phyloP scores from a whole-genome alignment of 2,888 invertebrate species.

The Panorpa germanica region DNA sequence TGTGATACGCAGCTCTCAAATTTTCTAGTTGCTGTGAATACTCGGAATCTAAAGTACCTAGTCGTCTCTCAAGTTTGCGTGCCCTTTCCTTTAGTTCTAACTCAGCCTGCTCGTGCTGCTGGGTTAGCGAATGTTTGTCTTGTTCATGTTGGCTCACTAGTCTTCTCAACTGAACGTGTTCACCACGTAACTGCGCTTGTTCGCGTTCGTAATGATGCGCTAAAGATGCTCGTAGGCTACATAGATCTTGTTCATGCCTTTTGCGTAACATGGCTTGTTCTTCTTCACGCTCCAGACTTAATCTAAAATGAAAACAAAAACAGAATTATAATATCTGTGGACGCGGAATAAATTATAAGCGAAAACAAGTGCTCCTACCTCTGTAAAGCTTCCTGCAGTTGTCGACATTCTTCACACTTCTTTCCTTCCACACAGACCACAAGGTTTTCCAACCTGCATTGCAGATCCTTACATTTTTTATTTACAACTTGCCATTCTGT shows the following conservation, averaged over 20 bases:
- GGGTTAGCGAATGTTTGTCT: too few relatives aligned
- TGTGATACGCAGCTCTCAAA: conserved; percentile 55
- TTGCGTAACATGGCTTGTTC: conserved; percentile 17
- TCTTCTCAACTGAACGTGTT: too few relatives aligned
- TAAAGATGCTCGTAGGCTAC: too few relatives aligned
- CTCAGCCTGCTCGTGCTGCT: conserved; percentile 31
- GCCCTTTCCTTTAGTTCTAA: conserved; percentile 47
- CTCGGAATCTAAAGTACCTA: conserved; percentile 61
- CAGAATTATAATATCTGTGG: conserved; percentile 5
- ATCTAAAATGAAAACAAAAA: conserved; percentile 13
- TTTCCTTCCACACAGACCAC: too few relatives aligned
- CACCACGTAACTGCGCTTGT: too few relatives aligned
- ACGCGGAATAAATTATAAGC: background rate
- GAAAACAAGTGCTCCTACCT: conserved; percentile 19
- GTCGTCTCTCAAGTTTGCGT: conserved; percentile 46
- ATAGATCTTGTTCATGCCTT: conserved; percentile 21
- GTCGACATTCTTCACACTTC: conserved; percentile 31
- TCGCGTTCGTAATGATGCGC: too few relatives aligned
- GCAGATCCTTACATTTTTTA: too few relatives aligned
- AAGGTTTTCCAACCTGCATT: too few relatives aligned
- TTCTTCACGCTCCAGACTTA: conserved; percentile 17
- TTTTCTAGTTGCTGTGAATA: conserved; percentile 69
- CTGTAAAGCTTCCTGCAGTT: conserved; percentile 32
- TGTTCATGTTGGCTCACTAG: too few relatives aligned
- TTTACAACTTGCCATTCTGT: too few relatives aligned